phyloP scores from a whole-genome alignment of 1,140 invertebrate species.

The Sycobia sp. region DNA sequence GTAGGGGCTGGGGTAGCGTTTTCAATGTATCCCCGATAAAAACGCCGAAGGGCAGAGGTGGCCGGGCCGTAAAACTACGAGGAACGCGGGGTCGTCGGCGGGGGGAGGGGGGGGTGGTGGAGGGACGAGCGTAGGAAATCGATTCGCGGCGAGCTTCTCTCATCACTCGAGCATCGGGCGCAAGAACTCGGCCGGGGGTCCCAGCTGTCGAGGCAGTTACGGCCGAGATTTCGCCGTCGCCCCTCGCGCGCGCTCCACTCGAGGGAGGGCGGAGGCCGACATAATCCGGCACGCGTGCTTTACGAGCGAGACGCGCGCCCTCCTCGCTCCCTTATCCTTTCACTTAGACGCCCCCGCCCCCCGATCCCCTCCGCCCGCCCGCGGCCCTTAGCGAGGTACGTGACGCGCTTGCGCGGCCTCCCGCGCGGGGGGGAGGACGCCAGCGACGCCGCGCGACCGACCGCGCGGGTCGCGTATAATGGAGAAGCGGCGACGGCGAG shows the following conservation, averaged over 20 bases:
- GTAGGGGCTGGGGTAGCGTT: too few relatives aligned
- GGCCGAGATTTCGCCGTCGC: neutral
- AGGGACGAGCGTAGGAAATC: neutral
- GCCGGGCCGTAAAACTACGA: too few relatives aligned
- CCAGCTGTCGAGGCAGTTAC: slow-evolving; percentile 2
- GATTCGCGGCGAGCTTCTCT: neutral
- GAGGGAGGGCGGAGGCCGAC: neutral
- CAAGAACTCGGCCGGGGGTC: neutral
- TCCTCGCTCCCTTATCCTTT: neutral
- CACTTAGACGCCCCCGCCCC: neutral
- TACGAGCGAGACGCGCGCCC: slow-evolving; percentile 6
- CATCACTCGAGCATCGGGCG: neutral
- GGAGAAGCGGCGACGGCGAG: neutral
- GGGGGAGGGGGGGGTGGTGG: neutral
- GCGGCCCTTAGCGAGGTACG: neutral
- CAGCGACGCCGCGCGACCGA: too few relatives aligned
- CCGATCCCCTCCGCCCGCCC: too few relatives aligned
- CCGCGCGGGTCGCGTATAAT: neutral
- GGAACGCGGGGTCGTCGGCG: neutral
- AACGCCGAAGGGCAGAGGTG: too few relatives aligned
- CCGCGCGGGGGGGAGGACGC: neutral
- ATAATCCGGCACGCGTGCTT: slow-evolving; percentile 7
- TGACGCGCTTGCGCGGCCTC: neutral
- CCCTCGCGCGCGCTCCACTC: neutral
- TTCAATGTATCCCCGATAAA: too few relatives aligned